Evolutionary conservation across 2,888 invertebrate species (phyloP), one percentile per base, ranked within the genome.

Genomic region (Nemurella pictetii): DNA sequence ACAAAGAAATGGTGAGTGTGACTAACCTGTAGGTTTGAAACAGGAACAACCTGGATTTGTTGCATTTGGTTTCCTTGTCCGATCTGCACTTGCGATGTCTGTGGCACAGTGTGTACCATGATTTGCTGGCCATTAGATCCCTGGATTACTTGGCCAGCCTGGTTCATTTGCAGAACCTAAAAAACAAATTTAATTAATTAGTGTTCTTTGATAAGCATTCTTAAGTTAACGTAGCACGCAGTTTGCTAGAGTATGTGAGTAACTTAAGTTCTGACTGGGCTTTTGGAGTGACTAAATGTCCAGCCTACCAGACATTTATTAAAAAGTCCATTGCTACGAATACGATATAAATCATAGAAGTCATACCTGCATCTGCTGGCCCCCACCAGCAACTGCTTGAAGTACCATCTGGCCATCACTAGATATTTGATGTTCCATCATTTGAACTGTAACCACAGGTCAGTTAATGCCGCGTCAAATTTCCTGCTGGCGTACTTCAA

Each of bases 11-110:
- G 78, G 77, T 28, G 20, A 55, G 55, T 15, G 55, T 7, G 55
- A 20, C 55, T 55, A 20, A 89, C 89, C 87, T 89, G 89, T 72
- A 89, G 85, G 25, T 88, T 88, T 12, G 89, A 88, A 28, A 95
- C 92, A 0, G 95, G 95, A 20, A 95, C 91, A 0, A 95, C 95
- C 91, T 95, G 95, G 55, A 96, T 92, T 87, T 95, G 95, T 88
- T 94, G 94, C 36, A 94, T 88, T 87, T 94, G 94, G 0, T 93
- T 92, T 86, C 92, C 93, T 5, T 94, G 93, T 0, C 93, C 91
- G 83, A 94, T 93, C 91, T 94, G 94, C 87, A 95, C 93, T 85
- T 92, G 93, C 0, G 91, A 91, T 72, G 91, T 91, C 26, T 94
- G 92, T 0, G 94, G 94, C 87, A 95, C 92, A 0, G 94, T 90